Conservation (phyloP, 2,113 vertebrate genomes). For the Campylomormyrus tamandua region DNA sequence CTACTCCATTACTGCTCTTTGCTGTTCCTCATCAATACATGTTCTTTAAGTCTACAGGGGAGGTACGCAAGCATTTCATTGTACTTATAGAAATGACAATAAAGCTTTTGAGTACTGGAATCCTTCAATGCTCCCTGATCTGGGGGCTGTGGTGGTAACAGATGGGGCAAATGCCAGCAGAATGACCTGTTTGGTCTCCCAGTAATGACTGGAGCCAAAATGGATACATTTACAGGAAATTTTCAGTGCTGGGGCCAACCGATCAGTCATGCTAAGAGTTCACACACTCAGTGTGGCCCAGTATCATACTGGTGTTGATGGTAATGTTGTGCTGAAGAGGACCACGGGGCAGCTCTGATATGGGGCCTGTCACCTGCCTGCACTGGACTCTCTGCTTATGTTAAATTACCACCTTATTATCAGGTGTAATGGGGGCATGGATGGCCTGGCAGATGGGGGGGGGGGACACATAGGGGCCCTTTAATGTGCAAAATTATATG, state of each 20-base stretch:
- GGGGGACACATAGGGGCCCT: not conserved
- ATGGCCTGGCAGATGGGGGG: not conserved
- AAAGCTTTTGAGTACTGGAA: not conserved
- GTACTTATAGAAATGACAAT: not conserved
- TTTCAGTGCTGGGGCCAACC: not conserved
- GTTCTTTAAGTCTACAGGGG: not conserved
- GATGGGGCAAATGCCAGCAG: not conserved
- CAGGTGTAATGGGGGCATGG: not conserved
- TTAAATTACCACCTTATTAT: not conserved
- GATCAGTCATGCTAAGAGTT: not conserved
- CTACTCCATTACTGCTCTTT: not conserved
- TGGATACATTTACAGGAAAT: not conserved
- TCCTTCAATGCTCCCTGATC: not conserved
- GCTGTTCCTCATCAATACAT: not conserved
- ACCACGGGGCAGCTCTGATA: not conserved
- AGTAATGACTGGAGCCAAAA: not conserved
- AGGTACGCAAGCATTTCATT: not conserved
- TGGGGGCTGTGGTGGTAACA: not conserved
- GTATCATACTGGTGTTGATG: not conserved
- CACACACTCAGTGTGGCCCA: not conserved
- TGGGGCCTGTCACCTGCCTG: not conserved
- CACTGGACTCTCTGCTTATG: not conserved
- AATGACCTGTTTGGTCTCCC: not conserved
- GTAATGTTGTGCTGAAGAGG: not conserved
- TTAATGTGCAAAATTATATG: not conserved